Percentiles rank a stretch among this genome's conserved stretches.
These are phyloP conservation scores for Globodera rostochiensis DNA, from an alignment of 1,140 invertebrate species.

Conservation along the genomic window DNA sequence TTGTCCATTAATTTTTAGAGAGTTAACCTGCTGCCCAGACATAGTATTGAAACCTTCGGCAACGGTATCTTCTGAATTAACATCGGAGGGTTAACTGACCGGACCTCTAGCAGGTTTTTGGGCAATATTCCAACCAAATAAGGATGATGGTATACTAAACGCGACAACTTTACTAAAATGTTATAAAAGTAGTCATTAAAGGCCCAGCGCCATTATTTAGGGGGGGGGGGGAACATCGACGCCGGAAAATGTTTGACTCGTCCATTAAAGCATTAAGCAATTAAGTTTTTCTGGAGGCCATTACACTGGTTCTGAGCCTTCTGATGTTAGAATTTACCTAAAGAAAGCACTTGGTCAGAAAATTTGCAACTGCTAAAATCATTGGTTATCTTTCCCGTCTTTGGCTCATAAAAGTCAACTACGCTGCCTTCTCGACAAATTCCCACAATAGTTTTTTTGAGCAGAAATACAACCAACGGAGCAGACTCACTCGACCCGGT, in stretches of 20 bases:
- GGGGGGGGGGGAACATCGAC: too few species aligned
- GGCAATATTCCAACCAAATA: conserved; percentile 49
- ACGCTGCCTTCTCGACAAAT: not conserved
- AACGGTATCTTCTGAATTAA: conserved; percentile 42
- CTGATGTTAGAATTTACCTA: not conserved
- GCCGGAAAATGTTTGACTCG: too few species aligned
- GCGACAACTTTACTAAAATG: not conserved
- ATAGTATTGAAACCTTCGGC: conserved; percentile 27
- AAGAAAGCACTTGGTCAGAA: conserved; percentile 24
- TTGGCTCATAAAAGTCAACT: conserved; percentile 16
- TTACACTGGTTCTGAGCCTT: not conserved
- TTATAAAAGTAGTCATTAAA: not conserved
- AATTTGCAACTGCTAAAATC: conserved; percentile 20
- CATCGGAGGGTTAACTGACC: conserved; percentile 40
- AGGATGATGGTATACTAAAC: conserved; percentile 48
- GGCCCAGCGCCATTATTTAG: too few species aligned
- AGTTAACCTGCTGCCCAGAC: conserved; percentile 28
- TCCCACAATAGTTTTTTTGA: not conserved
- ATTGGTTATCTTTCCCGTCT: not conserved
- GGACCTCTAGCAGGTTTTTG: conserved; percentile 47
- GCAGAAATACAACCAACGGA: conserved; percentile 18
- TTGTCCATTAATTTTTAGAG: conserved; percentile 10
- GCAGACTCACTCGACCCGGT: not conserved
- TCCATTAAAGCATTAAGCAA: too few species aligned
- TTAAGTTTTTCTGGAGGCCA: too few species aligned